Conservation (phyloP, 2,888 invertebrate genomes). For the Plutella xylostella region DNA sequence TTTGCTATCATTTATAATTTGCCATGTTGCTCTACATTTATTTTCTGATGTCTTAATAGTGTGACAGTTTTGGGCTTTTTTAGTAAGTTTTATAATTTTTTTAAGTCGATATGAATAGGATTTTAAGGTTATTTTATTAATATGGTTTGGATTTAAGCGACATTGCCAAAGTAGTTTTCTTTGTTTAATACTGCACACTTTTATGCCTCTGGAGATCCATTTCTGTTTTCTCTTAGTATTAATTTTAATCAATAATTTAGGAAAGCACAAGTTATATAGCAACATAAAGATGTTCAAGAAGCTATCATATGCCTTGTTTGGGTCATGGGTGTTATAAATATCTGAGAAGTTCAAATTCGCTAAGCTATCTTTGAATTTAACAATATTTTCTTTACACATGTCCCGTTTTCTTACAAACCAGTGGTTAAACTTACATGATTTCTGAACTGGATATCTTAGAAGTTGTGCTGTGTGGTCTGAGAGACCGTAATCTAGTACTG, state of each 20-base stretch:
- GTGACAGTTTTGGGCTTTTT: slow-evolving; percentile 1
- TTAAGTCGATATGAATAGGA: background rate
- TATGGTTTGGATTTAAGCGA: background rate
- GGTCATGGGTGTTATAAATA: slow-evolving; percentile 11
- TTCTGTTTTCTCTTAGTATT: slow-evolving; percentile 1
- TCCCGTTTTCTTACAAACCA: slow-evolving; percentile 12
- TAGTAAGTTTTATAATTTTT: background rate
- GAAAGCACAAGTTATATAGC: slow-evolving; percentile 9
- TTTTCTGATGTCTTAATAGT: background rate
- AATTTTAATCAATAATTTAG: slow-evolving; percentile 4
- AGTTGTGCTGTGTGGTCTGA: slow-evolving; percentile 16
- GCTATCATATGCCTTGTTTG: slow-evolving; percentile 10
- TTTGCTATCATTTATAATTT: background rate
- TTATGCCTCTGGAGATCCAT: slow-evolving; percentile 9
- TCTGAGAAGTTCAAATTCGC: slow-evolving; percentile 12
- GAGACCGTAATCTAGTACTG: slow-evolving; percentile 9
- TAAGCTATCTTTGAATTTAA: slow-evolving; percentile 14
- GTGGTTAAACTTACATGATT: slow-evolving; percentile 2
- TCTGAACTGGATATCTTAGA: slow-evolving; percentile 12
- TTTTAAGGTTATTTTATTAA: background rate
- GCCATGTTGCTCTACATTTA: background rate
- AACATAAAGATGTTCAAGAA: background rate
- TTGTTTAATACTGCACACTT: slow-evolving; percentile 1
- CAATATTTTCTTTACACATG: slow-evolving; percentile 13
- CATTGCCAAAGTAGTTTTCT: slow-evolving; percentile 7